Conservation (phyloP, 1,140 invertebrate species). For the Drosophila kikkawai region DNA sequence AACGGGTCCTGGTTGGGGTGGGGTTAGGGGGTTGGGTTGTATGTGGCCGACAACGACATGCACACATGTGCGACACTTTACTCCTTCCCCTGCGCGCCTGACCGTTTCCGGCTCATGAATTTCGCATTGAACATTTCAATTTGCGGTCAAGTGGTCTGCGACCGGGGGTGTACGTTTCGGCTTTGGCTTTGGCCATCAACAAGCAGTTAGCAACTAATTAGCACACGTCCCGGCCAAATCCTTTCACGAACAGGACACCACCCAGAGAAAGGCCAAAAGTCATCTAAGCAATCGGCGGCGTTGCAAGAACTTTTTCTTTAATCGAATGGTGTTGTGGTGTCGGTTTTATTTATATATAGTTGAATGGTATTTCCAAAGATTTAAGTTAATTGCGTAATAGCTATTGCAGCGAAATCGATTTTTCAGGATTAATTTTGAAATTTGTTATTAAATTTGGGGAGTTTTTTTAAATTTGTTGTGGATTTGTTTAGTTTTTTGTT, state of each 20-base stretch:
- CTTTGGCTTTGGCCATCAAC: conserved; percentile 23
- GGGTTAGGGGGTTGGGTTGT: not conserved
- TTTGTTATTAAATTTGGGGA: too few relatives aligned
- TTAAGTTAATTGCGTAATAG: not conserved
- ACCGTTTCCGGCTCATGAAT: conserved; percentile 35
- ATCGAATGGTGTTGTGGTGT: conserved; percentile 1
- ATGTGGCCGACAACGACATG: not conserved
- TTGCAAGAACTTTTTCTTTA: not conserved
- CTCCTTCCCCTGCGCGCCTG: not conserved
- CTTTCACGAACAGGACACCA: conserved; percentile 1
- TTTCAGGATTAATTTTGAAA: too few relatives aligned
- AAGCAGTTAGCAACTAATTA: conserved; percentile 63
- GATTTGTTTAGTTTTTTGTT: too few relatives aligned
- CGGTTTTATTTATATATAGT: not conserved
- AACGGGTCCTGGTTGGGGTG: not conserved
- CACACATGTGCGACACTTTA: conserved; percentile 11
- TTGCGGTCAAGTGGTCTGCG: conserved; percentile 39
- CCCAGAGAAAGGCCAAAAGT: conserved; percentile 1
- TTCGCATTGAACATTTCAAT: conserved; percentile 47
- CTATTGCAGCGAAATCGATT: not conserved
- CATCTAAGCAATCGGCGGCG: not conserved
- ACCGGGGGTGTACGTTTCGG: conserved; percentile 1
- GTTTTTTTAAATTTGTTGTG: too few relatives aligned
- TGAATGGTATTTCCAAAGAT: too few relatives aligned
- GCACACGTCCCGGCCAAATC: conserved; percentile 24